Percentiles rank a stretch among this genome's conserved stretches.
These are phyloP conservation scores for Neoniphon sammara DNA, from an alignment of 2,797 vertebrate genomes.

Conservation along the genomic window DNA sequence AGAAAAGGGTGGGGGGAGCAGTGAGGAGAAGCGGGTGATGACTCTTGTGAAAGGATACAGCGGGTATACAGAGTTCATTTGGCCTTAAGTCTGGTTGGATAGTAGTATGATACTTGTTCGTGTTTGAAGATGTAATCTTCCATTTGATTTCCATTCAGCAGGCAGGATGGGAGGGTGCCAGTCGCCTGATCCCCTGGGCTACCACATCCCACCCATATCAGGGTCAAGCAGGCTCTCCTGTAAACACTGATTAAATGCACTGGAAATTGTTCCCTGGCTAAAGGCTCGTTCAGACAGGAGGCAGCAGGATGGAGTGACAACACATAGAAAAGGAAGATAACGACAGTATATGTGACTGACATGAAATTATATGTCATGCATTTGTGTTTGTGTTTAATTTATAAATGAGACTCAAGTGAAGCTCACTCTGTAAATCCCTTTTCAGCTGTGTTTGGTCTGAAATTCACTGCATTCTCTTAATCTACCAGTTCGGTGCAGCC, in stretches of 20 bases:
- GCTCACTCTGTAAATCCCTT: not conserved
- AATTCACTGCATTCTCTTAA: constrained; percentile 9
- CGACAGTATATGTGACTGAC: not conserved
- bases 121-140: constrained; percentile 79
- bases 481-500: not conserved
- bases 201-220: constrained; percentile 72
- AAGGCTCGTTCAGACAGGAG: constrained; percentile 39
- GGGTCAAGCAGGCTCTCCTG: constrained; percentile 71
- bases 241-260: constrained; percentile 79
- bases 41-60: constrained; percentile 60
- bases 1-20: not conserved
- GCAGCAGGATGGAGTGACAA: constrained; percentile 39
- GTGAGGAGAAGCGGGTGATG: constrained; percentile 32
- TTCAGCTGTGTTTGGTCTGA: constrained; percentile 11
- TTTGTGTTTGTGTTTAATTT: constrained; percentile 12
- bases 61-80: constrained; percentile 49
- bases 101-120: constrained; percentile 56
- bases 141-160: constrained; percentile 78
- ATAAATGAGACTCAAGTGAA: not conserved
- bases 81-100: constrained; percentile 47
- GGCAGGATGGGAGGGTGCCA: constrained; percentile 84
- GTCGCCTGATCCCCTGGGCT: constrained; percentile 68
- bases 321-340: constrained; percentile 1
- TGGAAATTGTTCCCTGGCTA: constrained; percentile 58
- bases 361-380: constrained; percentile 7